Base-by-base conservation (phyloP, 2,797 vertebrate genomes). In the Threskiornis aethiopicus region DNA sequence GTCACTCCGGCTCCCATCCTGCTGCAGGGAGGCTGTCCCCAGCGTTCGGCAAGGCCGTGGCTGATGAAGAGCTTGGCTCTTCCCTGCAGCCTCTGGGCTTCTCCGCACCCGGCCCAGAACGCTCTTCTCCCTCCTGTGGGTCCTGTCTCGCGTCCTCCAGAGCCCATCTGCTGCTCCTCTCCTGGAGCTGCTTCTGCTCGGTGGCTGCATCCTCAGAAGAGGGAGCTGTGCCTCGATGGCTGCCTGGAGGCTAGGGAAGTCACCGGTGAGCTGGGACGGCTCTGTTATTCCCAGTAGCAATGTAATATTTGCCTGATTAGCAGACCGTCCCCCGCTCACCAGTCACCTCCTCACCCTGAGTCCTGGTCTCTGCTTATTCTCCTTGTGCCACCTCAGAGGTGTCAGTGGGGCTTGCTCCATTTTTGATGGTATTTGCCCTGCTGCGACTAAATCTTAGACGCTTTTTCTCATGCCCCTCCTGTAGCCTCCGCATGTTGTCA, bases 41-140 rank as follows among this genome's bases (percentile, higher is more conserved):
- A 1, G 67, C 3, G 2, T 39, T 33, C 10, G 6, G 26, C 28
- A 33, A 33, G n/a, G 24, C 14, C 1, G 0, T 29, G 42, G 42
- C 49, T 39, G 42, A 13, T 46, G 58, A 70, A 65, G 49, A 46
- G 70, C 59, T 22, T 12, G 0, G 44, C 31, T 42, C 25, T 24
- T 42, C 37, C 42, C 44, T 35, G 20, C 62, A 14, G 71, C 42
- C 15, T 29, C 16, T 31, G n/a, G 42, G 52, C n/a, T 47, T 26
- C 41, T 39, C 3, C 3, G 52, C 21, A 35, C 20, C 49, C 7
- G 5, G 35, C 42, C 81, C 41, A 39, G 58, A 62, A 64, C 2
- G 11, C 33, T 78, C 31, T 1, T 2, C 41, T 67, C 52, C 62
- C 13, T 61, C 25, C 2, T 42, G n/a, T n/a, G 39, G 46, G 46